A percentile compares a stretch with the other conserved stretches of the same genome.
Evolutionary conservation across 2,888 invertebrate genomes (phyloP).

Genomic region (Branchipolynoe longqiensis): DNA sequence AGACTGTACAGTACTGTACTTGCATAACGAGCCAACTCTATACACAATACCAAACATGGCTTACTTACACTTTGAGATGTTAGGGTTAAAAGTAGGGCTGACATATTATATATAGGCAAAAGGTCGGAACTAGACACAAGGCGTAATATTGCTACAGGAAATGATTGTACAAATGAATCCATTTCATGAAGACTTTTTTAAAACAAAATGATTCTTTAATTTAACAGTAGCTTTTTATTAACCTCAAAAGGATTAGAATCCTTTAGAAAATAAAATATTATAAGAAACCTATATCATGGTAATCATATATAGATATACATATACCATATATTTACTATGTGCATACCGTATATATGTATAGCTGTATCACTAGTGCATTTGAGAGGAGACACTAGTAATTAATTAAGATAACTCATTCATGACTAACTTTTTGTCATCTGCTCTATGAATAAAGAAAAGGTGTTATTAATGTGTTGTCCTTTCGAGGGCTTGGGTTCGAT

Average conservation of each 20-base stretch:
- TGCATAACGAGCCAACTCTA: slow-evolving; percentile 23
- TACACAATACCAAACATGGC: not conserved
- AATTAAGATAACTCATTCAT: no score
- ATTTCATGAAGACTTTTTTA: not conserved
- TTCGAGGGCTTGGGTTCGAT: no score
- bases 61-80: not conserved
- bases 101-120: no score
- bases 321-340: not conserved
- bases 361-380: not conserved
- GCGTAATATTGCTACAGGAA: not conserved
- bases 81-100: not conserved
- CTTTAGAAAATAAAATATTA: not conserved
- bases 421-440: no score
- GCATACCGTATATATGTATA: not conserved
- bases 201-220: not conserved
- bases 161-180: not conserved
- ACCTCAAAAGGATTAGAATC: not conserved
- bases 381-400: no score
- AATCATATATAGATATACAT: not conserved
- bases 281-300: not conserved
- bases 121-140: not conserved
- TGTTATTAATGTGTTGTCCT: no score
- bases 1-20: not conserved
- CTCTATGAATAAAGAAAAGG: no score
- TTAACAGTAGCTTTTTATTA: not conserved